Evolutionary conservation across 2,113 vertebrate genomes (phyloP).

Genomic region (Apteryx mantelli): DNA sequence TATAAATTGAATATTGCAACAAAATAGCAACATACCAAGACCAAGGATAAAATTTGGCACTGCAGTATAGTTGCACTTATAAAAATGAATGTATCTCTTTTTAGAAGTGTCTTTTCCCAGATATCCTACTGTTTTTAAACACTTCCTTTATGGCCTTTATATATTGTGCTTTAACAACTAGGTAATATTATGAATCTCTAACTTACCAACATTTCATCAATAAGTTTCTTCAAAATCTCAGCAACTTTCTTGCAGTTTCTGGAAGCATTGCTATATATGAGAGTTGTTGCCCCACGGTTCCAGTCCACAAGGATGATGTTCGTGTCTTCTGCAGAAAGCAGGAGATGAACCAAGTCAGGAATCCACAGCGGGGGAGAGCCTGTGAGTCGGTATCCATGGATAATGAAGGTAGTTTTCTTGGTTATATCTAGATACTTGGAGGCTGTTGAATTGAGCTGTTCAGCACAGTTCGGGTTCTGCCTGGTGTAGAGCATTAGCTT

Average conservation of each 20-base stretch:
- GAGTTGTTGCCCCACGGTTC: slow-evolving; percentile 90
- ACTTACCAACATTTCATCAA: slow-evolving; percentile 87
- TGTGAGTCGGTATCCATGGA: slow-evolving; percentile 90
- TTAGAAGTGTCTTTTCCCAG: neutral
- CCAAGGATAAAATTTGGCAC: neutral
- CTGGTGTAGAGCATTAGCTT: slow-evolving; percentile 88
- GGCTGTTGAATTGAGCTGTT: slow-evolving; percentile 67
- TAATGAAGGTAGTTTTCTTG: slow-evolving; percentile 84
- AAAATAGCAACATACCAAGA: neutral
- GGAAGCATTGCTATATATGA: slow-evolving; percentile 85
- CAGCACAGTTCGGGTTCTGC: slow-evolving; percentile 81
- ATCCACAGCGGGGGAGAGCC: slow-evolving; percentile 89
- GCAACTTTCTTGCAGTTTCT: slow-evolving; percentile 84
- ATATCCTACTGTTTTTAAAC: neutral
- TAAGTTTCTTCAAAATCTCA: slow-evolving; percentile 82
- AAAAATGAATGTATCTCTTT: neutral
- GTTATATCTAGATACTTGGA: slow-evolving; percentile 79
- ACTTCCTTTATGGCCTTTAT: neutral
- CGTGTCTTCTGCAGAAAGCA: slow-evolving; percentile 82
- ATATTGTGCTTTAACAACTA: neutral
- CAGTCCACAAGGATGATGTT: slow-evolving; percentile 92
- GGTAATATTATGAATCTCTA: fast-evolving
- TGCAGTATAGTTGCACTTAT: neutral
- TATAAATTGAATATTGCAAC: neutral
- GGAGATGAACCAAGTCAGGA: slow-evolving; percentile 74